Base-by-base conservation (phyloP, 2,113 vertebrate species). In the Trochalopteron elliotii region DNA sequence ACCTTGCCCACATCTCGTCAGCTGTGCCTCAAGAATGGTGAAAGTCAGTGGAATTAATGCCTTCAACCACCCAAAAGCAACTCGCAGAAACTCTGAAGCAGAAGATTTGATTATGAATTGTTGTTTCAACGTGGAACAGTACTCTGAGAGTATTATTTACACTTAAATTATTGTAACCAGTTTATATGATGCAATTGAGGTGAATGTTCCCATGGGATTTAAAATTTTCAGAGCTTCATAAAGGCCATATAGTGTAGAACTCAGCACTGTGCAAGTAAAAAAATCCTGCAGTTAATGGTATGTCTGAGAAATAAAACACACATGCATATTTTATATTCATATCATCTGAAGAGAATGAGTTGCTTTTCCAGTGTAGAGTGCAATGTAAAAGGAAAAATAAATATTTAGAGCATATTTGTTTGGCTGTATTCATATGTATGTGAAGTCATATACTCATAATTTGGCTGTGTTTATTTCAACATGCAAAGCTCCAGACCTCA, bases 341-440 rank as follows among this genome's bases (percentile, higher is more conserved):
- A 17, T 53, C 3, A 68, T 89, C 61, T 81, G 40, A 87, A 90
- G 25, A 81, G 44, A 74, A 33, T 60, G 21, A 77, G 15, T 64
- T 83, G 27, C 28, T 89, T 91, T 86, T 81, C 52, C 85, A 81
- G 12, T 11, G 31, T 17, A 86, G 50, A 83, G 22, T 61, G 21
- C 75, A 80, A 20, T 63, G 8, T 39, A 86, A 75, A 94, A 90
- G 52, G 44, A 68, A 87, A 95, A 95, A 95, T 67, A 90, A 95
- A 79, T 95, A 94, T 89, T 95, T 83, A 37, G 71, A 89, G 18
- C 6, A 0, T 70, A 28, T 88, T 94, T 94, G 35, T 92, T 96
- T 88, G 69, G 49, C 45, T 82, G 60, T 95, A 56, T 64, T 90
- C 23, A 7, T 75, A 22, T 19, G n/a, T 59, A 74, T 2, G 3